These are phyloP conservation scores for Sorex maritimensis DNA, from an alignment of 2,797 vertebrate species.

Conservation along the genomic window DNA sequence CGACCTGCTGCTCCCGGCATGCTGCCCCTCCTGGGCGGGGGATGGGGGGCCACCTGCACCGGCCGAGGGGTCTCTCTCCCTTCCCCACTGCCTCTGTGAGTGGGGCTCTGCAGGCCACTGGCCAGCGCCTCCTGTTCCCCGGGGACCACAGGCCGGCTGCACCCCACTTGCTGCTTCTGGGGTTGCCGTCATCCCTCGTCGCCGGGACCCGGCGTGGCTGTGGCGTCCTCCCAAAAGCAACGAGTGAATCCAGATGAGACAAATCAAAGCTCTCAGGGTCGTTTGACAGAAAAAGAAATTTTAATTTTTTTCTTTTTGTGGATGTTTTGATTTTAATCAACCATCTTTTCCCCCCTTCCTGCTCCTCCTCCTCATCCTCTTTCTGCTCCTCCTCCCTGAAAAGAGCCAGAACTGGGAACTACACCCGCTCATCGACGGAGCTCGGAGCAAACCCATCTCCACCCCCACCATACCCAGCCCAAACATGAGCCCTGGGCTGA, in stretches of 20 bases:
- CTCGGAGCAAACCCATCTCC: conserved; percentile 90
- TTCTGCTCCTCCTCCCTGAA: conserved; percentile 91
- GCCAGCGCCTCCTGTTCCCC: conserved; percentile 67
- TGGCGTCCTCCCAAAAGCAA: conserved; percentile 81
- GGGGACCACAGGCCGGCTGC: conserved; percentile 66
- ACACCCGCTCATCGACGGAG: conserved; percentile 88
- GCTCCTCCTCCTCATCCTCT: conserved; percentile 91
- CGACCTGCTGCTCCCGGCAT: conserved; percentile 51
- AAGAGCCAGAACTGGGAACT: conserved; percentile 89
- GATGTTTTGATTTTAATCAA: conserved; percentile 89
- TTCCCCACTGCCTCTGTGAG: conserved; percentile 73
- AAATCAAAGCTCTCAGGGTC: conserved; percentile 85
- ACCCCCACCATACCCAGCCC: conserved; percentile 89
- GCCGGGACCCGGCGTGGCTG: conserved; percentile 81
- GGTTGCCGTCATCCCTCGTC: conserved; percentile 75
- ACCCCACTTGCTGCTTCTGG: conserved; percentile 57
- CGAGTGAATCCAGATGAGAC: conserved; percentile 82
- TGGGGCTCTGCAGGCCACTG: conserved; percentile 75
- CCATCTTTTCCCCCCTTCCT: conserved; percentile 92
- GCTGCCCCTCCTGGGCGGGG: conserved; percentile 79
- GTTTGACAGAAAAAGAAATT: conserved; percentile 84
- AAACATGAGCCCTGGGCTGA: conserved; percentile 87
- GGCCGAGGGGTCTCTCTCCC: conserved; percentile 24
- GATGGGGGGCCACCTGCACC: conserved; percentile 75
- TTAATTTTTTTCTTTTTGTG: conserved; percentile 88